These are phyloP conservation scores for Macrosiphum euphorbiae DNA, from an alignment of 2,888 invertebrate genomes.

Conservation along the genomic window DNA sequence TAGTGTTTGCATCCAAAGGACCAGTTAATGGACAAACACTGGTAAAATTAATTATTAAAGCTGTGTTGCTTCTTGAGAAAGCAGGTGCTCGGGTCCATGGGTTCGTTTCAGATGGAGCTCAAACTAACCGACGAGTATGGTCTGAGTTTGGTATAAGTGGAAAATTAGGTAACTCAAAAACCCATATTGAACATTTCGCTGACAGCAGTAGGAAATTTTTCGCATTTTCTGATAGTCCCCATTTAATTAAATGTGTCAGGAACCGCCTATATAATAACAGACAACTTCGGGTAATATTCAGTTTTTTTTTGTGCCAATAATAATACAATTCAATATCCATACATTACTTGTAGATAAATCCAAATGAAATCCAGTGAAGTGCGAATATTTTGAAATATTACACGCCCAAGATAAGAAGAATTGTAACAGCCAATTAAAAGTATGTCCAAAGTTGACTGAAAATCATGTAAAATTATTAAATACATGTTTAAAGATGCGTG, in stretches of 20 bases:
- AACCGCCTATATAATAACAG: background rate
- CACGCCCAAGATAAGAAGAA: background rate
- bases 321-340: too few species aligned
- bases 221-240: background rate
- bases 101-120: background rate
- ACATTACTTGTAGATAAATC: too few species aligned
- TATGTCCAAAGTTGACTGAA: background rate
- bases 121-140: background rate
- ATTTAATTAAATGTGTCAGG: background rate
- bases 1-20: background rate
- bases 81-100: background rate
- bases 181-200: background rate
- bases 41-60: background rate
- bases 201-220: slow-evolving; percentile 11
- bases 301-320: too few species aligned
- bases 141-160: background rate
- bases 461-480: background rate
- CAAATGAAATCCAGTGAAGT: background rate
- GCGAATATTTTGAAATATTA: background rate
- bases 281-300: background rate
- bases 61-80: background rate
- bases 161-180: background rate
- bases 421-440: background rate
- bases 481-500: background rate
- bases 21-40: background rate